Evolutionary conservation across 1,140 invertebrate genomes (phyloP).

Genomic region (Orius insidiosus): DNA sequence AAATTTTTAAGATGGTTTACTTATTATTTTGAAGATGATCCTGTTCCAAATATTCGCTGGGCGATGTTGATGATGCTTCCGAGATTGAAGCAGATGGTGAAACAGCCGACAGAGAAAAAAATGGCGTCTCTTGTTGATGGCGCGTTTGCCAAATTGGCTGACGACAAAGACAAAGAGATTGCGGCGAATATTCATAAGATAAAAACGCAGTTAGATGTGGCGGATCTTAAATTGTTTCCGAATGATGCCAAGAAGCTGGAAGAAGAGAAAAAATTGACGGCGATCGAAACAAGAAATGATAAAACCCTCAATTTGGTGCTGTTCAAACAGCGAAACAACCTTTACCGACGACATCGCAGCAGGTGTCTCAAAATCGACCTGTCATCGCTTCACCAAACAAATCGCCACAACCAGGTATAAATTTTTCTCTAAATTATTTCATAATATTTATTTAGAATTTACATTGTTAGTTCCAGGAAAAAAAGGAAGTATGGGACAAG

Average conservation of each 20-base stretch:
- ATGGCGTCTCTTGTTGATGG: background rate
- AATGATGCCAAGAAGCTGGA: constrained; percentile 8
- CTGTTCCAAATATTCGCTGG: constrained; percentile 47
- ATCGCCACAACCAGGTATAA: no score
- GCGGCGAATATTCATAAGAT: background rate
- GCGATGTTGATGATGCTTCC: constrained; percentile 41
- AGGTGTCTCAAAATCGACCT: background rate
- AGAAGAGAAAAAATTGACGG: constrained; percentile 9
- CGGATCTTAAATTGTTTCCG: constrained; percentile 2
- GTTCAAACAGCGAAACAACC: background rate
- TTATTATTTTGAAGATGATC: constrained; percentile 29
- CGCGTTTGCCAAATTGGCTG: background rate
- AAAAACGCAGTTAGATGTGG: background rate
- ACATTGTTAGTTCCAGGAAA: no score
- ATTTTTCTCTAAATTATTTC: no score
- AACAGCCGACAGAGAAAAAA: constrained; percentile 3
- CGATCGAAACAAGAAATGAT: background rate
- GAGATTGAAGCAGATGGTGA: constrained; percentile 35
- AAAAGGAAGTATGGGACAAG: no score
- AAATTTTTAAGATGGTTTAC: constrained; percentile 14
- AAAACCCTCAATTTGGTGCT: background rate
- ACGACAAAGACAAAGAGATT: constrained; percentile 10
- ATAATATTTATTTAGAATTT: no score
- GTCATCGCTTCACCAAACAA: no score
- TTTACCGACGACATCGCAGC: background rate